Evolutionary conservation across 2,797 vertebrate genomes (phyloP), one percentile per base, ranked within the genome.

Genomic region (Typhlichthys subterraneus): DNA sequence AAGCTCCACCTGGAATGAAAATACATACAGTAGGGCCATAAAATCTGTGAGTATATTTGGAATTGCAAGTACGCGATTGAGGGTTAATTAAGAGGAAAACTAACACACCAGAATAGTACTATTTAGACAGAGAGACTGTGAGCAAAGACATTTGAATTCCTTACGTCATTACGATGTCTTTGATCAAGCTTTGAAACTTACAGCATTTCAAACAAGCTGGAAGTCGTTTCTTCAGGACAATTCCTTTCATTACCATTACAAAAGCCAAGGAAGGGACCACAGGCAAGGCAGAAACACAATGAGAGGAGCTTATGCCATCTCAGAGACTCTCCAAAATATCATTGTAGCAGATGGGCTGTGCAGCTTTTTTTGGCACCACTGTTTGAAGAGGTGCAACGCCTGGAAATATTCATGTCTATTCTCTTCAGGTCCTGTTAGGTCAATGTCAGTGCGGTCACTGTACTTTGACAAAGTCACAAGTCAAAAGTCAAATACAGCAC

Each of bases 21-120:
- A 70, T 78, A 67, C 55, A 50, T 57, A 23, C 23, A 23, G 23
- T 23, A 67, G 70, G 48, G 13, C 65, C 65, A 63, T 13, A 75
- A 65, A 62, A 69, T 73, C 55, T 76, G 23, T 23, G 23, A 23
- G 23, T 23, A 23, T 23, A 23, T 23, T 2, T 54, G 69, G 70
- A 57, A 75, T 80, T 81, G 82, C 84, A 84, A 76, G 75, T 85
- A 80, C 77, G 81, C 77, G 76, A 76, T 80, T 84, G 85, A 87
- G 76, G 79, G 77, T 80, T 85, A 85, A 88, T 90, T 88, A 88
- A 66, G 68, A 60, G 75, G 70, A 73, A 33, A 59, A 67, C 72
- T 29, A 42, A 85, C 85, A 87, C 80, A 46, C 49, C 33, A 38
- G 8, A 38, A 38, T 38, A 1, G 33, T 38, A 38, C 6, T 9